Percentiles rank a stretch among this genome's conserved stretches.
Conservation (phyloP, 2,113 vertebrate genomes). For the Macaca nemestrina region DNA sequence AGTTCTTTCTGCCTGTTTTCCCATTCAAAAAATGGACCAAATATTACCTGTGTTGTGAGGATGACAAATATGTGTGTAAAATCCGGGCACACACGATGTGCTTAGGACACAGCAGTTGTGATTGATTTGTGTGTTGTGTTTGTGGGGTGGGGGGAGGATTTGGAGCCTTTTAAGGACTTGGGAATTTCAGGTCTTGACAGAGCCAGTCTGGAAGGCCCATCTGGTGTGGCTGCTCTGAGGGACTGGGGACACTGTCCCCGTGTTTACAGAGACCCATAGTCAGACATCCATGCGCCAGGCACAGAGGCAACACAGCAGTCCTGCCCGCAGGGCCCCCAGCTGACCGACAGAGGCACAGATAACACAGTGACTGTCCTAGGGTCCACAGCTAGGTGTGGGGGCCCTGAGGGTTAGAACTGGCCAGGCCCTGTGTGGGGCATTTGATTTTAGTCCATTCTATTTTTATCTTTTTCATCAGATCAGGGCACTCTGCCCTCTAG, state of each 20-base stretch:
- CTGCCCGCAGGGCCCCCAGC: neutral
- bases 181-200: neutral
- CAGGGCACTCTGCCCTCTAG: neutral
- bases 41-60: neutral
- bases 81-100: neutral
- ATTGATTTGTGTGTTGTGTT: neutral
- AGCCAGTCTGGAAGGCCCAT: fast-evolving
- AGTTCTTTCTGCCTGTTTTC: neutral
- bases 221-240: neutral
- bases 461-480: neutral
- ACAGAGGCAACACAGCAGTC: neutral
- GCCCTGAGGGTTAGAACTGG: neutral
- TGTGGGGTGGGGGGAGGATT: neutral
- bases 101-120: neutral
- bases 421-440: neutral
- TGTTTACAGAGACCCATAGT: neutral
- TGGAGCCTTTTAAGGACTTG: neutral
- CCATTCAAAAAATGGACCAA: neutral
- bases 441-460: neutral
- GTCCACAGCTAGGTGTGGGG: neutral
- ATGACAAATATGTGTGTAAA: neutral
- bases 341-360: neutral
- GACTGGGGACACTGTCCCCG: neutral
- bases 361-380: neutral
- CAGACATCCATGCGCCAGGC: too few species aligned